Evolutionary conservation across 2,113 vertebrate genomes (phyloP), one percentile per base, ranked within the genome.

Genomic region (Atrichornis clamosus): DNA sequence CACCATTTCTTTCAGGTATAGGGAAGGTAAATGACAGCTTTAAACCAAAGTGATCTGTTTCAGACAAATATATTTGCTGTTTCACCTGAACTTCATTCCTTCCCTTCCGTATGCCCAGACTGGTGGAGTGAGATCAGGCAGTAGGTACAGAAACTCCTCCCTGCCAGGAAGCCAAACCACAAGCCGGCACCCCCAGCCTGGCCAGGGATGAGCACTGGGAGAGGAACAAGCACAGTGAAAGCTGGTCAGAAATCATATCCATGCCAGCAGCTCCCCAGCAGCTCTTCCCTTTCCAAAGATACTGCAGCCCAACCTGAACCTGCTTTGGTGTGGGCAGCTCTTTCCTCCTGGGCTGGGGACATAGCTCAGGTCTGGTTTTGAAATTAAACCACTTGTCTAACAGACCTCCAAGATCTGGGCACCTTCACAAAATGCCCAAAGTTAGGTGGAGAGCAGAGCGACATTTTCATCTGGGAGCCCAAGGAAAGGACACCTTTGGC

Each of bases 191-290:
- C 13, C 60, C 41, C 44, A 53, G n/a, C 33, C 56, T 15, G 3
- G 20, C 49, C 5, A 12, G 19, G 30, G 15, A 2, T 18, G 28
- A 55, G 77, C 18, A 6, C 27, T 33, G 15, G 4, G 33, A 44
- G 30, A 27, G 10, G 28, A 55, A 46, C 3, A 3, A 64, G 30
- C 18, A 18, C 14, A 60, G 49, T 5, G 3, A 55, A 80, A 81
- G 33, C 37, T 44, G 46, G 2, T 78, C 42, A 64, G 15, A 44
- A 84, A 35, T 26, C 39, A 64, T 42, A 22, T 6, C 32, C 28
- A 22, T 2, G 2, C 49, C 87, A n/a, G 69, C 2, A 2, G 12
- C 10, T 89, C n/a, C 47, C 13, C 42, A 3, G 1, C 1, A 5
- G 8, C n/a, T 76, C 52, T 76, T 72, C 44, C 37, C 37, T 79